Evolutionary conservation across 2,113 vertebrate species (phyloP), one percentile per base, ranked within the genome.

Genomic region (Chaetodon trifascialis): DNA sequence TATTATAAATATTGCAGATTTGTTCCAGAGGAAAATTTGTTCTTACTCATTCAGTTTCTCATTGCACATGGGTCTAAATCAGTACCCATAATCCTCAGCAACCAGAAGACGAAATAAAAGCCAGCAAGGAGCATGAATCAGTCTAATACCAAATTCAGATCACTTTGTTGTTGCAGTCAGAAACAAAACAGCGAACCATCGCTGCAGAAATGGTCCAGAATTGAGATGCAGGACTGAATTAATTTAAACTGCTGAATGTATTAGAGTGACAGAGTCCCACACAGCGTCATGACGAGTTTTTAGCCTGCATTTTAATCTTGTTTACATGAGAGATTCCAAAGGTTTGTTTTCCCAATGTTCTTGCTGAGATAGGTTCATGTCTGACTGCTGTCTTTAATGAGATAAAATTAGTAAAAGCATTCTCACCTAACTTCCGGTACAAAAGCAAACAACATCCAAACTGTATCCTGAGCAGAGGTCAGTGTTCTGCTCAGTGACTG

Each of bases 221-320:
- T n/a, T 49, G 40, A 34, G 40, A 40, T 59, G 25, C 62, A 65
- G 66, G 42, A 54, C 34, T 64, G 47, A 42, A 64, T 54, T 8
- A 38, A 44, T 65, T 34, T 0, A 7, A 36, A 76, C 11, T 2
- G 38, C 62, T 44, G 51, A 34, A 56, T 56, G 52, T 55, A 2
- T 67, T 4, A 56, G 36, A 76, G 4, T n/a, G 4, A 6, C 49
- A 65, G 38, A 36, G 4, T 25, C 47, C 34, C 36, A 55, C 16
- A 44, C 6, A 8, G 47, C 5, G 0, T 40, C 59, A 25, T 59
- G 8, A 25, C 23, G 15, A 10, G 2, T 25, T 78, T 78, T 19
- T 66, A 59, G 44, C 55, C 14, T 38, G 36, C 9, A 7, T 75
- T 65, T 56, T 14, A 47, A 64, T 83, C 21, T 60, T 12, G 55